phyloP scores from a whole-genome alignment of 2,888 invertebrate species.

The Pyrgus malvae region DNA sequence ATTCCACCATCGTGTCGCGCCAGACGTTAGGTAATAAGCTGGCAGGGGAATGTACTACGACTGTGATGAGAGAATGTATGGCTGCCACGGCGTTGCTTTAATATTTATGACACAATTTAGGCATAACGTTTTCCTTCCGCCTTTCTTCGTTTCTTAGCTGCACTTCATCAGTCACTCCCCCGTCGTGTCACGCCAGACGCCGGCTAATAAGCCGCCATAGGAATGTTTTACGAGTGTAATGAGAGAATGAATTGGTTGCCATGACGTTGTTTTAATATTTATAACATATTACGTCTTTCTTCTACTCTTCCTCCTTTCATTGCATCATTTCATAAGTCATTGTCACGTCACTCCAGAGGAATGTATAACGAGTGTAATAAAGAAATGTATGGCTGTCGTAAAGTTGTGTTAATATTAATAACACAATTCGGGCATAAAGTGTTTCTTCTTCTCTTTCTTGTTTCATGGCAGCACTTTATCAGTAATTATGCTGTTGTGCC shows the following conservation, averaged over 20 bases:
- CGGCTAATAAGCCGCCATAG: constrained; percentile 7
- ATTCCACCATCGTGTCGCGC: constrained; percentile 19
- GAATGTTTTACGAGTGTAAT: constrained; percentile 17
- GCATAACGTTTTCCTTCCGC: constrained; percentile 11
- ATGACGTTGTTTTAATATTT: no score
- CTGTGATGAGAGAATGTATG: no score
- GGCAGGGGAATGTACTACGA: neutral
- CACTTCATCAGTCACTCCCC: constrained; percentile 27
- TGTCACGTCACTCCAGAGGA: constrained; percentile 16
- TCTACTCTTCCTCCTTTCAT: no score
- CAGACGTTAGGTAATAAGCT: constrained; percentile 13
- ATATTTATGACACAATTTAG: no score
- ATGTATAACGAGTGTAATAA: no score
- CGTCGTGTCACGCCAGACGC: constrained; percentile 17
- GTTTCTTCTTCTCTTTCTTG: constrained; percentile 14
- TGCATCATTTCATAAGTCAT: constrained; percentile 23
- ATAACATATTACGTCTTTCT: no score
- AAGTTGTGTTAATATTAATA: no score
- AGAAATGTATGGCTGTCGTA: no score
- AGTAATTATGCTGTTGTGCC: constrained; percentile 22
- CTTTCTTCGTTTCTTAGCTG: constrained; percentile 12
- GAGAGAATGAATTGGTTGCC: no score
- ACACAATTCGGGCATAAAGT: no score
- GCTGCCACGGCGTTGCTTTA: no score
- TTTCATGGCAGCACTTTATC: constrained; percentile 19